Evolutionary conservation across 2,888 invertebrate species (phyloP), one percentile per base, ranked within the genome.

Genomic region (Hipparchia sbordonii): DNA sequence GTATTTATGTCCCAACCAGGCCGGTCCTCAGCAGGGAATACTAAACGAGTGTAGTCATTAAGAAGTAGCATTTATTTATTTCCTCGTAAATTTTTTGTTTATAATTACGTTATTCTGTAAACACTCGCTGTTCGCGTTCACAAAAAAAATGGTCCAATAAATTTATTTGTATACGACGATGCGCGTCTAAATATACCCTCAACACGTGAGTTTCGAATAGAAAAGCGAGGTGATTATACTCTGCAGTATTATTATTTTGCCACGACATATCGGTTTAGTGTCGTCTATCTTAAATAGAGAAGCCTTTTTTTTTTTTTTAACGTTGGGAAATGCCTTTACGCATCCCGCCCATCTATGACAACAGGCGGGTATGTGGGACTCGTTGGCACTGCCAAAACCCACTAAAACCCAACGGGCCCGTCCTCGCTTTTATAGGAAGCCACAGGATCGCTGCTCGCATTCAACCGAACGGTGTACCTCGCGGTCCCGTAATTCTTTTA

Each of bases 51-150:
- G 48, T 60, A 70, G 48, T 52, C 52, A 46, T 65, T 65, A 66
- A 59, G 9, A 65, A 56, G 65, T 72, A 66, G 33, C 51, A 52
- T 33, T 76, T 76, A 76, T 76, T 72, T 72, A 70, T 76, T 72
- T 74, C 60, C 70, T 74, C 70, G 65, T 72, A 74, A 75, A 72
- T 8, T 59, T 65, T 68, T 73, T 74, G 72, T 76, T 72, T 76
- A 76, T 74, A 70, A 75, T 75, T 75, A 75, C 70, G 56, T 66
- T 74, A 72, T 68, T 70, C 74, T 76, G 76, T 76, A 76, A 72
- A 76, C 76, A 76, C 76, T 76, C 72, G 57, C 70, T 61, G 74
- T 71, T 63, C 51, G 51, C 72, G 74, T 74, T 76, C 71, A 69
- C 72, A 63, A 61, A 63, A 65, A 23, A 63, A 66, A 65, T 72